phyloP scores from a whole-genome alignment of 2,888 invertebrate species.

The Ypsolopha sequella region DNA sequence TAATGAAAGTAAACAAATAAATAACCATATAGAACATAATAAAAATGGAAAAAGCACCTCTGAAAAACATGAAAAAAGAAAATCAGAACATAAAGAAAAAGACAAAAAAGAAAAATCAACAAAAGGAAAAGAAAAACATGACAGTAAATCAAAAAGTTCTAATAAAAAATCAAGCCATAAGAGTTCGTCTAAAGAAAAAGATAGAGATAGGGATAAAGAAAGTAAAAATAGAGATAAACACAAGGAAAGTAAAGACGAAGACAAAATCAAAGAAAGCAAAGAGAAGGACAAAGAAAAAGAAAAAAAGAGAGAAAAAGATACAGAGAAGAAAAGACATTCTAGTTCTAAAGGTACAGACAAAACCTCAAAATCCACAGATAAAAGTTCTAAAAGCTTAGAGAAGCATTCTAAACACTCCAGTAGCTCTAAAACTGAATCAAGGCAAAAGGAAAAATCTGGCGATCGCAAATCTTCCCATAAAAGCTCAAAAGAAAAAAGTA shows the following conservation, averaged over 20 bases:
- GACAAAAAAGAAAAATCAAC: slow-evolving; percentile 13
- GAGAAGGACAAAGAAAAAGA: slow-evolving; percentile 4
- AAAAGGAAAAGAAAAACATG: slow-evolving; percentile 23
- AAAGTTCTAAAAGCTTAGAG: slow-evolving; percentile 12
- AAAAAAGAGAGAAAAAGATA: slow-evolving; percentile 9
- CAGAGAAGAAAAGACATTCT: slow-evolving; percentile 4
- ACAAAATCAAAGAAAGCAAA: slow-evolving; percentile 7
- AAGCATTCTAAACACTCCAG: slow-evolving; percentile 22
- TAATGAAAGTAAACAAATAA: slow-evolving; percentile 14
- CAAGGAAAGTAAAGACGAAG: slow-evolving; percentile 8
- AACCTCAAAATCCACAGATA: slow-evolving; percentile 22
- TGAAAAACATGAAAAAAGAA: slow-evolving; percentile 19
- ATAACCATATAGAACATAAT: slow-evolving; percentile 16
- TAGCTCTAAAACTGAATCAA: slow-evolving; percentile 27
- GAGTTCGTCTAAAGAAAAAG: slow-evolving; percentile 39
- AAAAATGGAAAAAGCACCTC: slow-evolving; percentile 18
- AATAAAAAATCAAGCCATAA: slow-evolving; percentile 34
- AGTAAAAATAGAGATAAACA: no score
- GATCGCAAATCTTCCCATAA: slow-evolving; percentile 26
- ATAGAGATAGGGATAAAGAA: slow-evolving; percentile 29
- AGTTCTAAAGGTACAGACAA: slow-evolving; percentile 1
- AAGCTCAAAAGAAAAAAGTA: slow-evolving; percentile 24
- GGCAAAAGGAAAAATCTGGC: slow-evolving; percentile 24
- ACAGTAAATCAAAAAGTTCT: slow-evolving; percentile 24
- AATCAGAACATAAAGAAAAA: slow-evolving; percentile 26